phyloP scores from a whole-genome alignment of 2,797 vertebrate species.

The Microctenopoma steveboyesi region DNA sequence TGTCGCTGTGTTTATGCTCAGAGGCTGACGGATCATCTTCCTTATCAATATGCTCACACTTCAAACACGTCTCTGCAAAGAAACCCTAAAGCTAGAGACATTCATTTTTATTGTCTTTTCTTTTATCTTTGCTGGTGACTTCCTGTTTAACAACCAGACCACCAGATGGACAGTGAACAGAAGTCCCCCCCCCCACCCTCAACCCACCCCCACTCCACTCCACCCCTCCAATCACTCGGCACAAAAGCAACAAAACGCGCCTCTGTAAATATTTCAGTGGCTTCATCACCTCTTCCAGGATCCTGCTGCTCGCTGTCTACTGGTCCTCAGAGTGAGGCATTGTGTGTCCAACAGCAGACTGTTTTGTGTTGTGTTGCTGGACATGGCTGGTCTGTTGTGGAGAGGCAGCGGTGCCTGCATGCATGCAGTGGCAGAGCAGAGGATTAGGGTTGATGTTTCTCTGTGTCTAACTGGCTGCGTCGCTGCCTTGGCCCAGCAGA shows the following conservation, averaged over 20 bases:
- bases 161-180: slow-evolving; percentile 49
- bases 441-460: slow-evolving; percentile 72
- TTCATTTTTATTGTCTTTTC: slow-evolving; percentile 6
- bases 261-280: slow-evolving; percentile 83
- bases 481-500: slow-evolving; percentile 55
- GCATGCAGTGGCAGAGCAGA: slow-evolving; percentile 59
- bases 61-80: slow-evolving; percentile 15
- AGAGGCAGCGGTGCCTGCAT: slow-evolving; percentile 71
- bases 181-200: neutral
- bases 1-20: slow-evolving; percentile 67
- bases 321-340: slow-evolving; percentile 70
- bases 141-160: slow-evolving; percentile 35
- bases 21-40: slow-evolving; percentile 66
- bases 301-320: slow-evolving; percentile 77
- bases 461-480: slow-evolving; percentile 73
- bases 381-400: slow-evolving; percentile 73
- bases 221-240: slow-evolving; percentile 68
- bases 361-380: slow-evolving; percentile 66
- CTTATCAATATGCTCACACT: slow-evolving; percentile 64
- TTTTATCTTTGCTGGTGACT: slow-evolving; percentile 27
- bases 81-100: neutral
- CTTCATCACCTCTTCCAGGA: slow-evolving; percentile 68
- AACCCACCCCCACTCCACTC: neutral
- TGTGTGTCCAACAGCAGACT: slow-evolving; percentile 65
- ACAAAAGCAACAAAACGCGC: slow-evolving; percentile 80